A percentile compares a stretch with the other conserved stretches of the same genome.
phyloP scores from a whole-genome alignment of 2,797 vertebrate genomes.

The Muscicapa comitata region DNA sequence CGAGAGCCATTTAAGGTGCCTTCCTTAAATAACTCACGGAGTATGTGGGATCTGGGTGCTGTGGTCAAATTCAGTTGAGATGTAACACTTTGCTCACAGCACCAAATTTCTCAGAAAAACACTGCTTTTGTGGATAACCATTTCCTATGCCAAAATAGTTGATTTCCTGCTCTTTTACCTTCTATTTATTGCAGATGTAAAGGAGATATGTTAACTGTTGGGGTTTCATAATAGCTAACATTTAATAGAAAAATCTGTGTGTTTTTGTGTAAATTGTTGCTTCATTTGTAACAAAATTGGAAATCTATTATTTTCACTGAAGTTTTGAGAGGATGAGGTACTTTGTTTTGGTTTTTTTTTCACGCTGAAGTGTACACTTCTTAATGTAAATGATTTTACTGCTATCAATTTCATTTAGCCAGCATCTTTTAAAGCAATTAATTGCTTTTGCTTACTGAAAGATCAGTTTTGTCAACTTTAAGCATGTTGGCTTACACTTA shows the following conservation, averaged over 20 bases:
- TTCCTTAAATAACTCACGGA: neutral
- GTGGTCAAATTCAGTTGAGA: neutral
- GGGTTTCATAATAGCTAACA: neutral
- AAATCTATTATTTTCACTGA: neutral
- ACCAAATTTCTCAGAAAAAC: neutral
- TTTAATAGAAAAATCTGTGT: neutral
- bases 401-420: neutral
- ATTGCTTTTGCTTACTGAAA: neutral
- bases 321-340: neutral
- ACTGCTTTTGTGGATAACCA: neutral
- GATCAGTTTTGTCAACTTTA: neutral
- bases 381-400: neutral
- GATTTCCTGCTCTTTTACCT: neutral
- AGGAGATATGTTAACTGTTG: neutral
- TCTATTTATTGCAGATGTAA: neutral
- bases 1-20: neutral
- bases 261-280: accelerated
- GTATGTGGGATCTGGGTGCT: neutral
- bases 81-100: neutral
- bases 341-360: neutral
- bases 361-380: neutral
- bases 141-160: neutral
- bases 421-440: neutral
- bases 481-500: neutral
- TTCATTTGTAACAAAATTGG: neutral